Percentiles rank a stretch among this genome's conserved stretches.
Conservation (phyloP, 2,113 vertebrate genomes). For the Porphyrio hochstetteri region DNA sequence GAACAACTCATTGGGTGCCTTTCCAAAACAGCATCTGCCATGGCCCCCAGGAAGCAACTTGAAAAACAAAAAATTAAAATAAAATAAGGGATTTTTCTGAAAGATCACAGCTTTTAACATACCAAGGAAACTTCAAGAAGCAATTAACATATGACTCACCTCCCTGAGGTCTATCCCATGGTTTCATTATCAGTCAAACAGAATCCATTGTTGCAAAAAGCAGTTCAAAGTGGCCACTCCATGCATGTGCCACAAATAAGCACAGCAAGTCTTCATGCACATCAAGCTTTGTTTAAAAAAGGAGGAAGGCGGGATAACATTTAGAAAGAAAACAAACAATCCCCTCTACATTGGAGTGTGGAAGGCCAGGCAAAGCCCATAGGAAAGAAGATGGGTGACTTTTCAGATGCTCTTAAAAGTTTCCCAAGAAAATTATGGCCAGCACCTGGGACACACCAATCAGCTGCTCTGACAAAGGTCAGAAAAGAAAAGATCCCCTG, state of each 20-base stretch:
- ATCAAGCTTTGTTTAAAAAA: not conserved
- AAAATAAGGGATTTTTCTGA: not conserved
- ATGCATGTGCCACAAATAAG: not conserved
- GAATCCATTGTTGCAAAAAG: conserved; percentile 32
- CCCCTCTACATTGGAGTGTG: not conserved
- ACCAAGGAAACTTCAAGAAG: conserved; percentile 32
- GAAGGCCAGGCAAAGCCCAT: not conserved
- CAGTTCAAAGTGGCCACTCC: conserved; percentile 8
- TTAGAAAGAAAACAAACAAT: conserved; percentile 28
- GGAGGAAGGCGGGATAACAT: not conserved
- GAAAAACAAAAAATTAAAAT: not conserved
- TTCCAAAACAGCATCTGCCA: conserved; percentile 42
- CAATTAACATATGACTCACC: conserved; percentile 61
- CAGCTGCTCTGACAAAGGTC: conserved; percentile 2
- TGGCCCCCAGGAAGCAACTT: conserved; percentile 39
- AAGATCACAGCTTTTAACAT: conserved; percentile 49
- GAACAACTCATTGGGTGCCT: conserved; percentile 4
- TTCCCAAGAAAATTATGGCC: not conserved
- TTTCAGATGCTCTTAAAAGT: not conserved
- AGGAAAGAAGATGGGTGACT: not conserved
- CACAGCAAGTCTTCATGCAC: not conserved
- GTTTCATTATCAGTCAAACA: conserved; percentile 53
- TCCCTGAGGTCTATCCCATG: conserved; percentile 43
- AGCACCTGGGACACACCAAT: not conserved
- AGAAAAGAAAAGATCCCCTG: not conserved